phyloP scores from a whole-genome alignment of 30 jellyfish, hydroid and myxozoan species.

The Mastigias papua region DNA sequence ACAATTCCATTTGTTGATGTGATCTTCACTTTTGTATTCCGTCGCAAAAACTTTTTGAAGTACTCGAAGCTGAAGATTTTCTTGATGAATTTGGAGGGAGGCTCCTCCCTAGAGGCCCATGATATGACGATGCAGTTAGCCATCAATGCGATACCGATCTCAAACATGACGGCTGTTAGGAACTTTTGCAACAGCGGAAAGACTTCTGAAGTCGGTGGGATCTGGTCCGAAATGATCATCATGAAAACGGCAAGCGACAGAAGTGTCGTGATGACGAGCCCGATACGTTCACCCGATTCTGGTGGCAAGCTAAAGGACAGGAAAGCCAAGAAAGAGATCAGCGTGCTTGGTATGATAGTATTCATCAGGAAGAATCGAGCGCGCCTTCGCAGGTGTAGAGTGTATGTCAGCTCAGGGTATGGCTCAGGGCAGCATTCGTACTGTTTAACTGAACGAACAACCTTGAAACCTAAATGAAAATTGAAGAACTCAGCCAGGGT shows the following conservation, averaged over 20 bases:
- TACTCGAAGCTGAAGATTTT: constrained; percentile 53
- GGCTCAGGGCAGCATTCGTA: constrained; percentile 86
- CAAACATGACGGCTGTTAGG: constrained; percentile 79
- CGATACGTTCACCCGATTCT: constrained; percentile 83
- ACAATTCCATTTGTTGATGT: constrained; percentile 10
- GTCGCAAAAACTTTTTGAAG: constrained; percentile 21
- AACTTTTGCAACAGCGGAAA: constrained; percentile 75
- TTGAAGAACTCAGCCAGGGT: too few relatives aligned
- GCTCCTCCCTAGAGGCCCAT: constrained; percentile 70
- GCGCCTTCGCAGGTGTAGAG: constrained; percentile 68
- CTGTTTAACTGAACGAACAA: constrained; percentile 14
- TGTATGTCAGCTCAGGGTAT: constrained; percentile 77
- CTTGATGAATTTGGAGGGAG: constrained; percentile 68
- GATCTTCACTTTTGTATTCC: constrained; percentile 35
- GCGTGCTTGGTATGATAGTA: constrained; percentile 83
- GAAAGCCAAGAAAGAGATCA: constrained; percentile 83
- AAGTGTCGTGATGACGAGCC: constrained; percentile 89
- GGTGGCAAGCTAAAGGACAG: constrained; percentile 89
- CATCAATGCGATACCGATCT: constrained; percentile 80
- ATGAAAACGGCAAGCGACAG: constrained; percentile 85
- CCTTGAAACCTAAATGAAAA: constrained; percentile 68
- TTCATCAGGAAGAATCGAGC: constrained; percentile 80
- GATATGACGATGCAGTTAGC: constrained; percentile 82
- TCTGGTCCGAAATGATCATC: constrained; percentile 83
- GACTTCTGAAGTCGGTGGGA: constrained; percentile 92